Percentiles rank a stretch among this genome's conserved stretches.
Evolutionary conservation across 2,113 vertebrate genomes (phyloP).

Genomic region (Aleadryas rufinucha): DNA sequence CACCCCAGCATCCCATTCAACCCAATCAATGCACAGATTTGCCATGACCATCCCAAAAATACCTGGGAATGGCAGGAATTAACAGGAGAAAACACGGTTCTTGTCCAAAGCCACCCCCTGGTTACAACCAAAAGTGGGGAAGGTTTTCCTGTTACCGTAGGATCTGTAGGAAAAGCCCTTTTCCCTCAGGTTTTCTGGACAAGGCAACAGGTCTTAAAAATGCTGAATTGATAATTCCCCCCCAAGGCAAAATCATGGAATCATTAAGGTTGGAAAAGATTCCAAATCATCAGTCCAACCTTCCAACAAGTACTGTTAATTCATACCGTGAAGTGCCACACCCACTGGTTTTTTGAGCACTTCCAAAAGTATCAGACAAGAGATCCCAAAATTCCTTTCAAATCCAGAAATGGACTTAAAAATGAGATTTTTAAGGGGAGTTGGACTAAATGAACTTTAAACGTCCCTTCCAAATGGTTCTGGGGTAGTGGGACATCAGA

Average conservation of each 20-base stretch:
- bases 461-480: not conserved
- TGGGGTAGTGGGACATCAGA: too few relatives aligned
- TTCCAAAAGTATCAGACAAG: not conserved
- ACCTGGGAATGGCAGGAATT: not conserved
- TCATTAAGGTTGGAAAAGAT: not conserved
- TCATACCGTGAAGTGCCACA: too few relatives aligned
- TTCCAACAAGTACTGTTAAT: accelerated
- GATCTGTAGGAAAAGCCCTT: not conserved
- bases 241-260: not conserved
- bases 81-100: not conserved
- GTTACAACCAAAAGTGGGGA: too few relatives aligned
- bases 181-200: not conserved
- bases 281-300: not conserved
- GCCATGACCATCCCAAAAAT: not conserved
- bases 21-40: too few relatives aligned
- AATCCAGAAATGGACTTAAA: not conserved
- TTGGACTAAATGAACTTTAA: not conserved
- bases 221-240: not conserved
- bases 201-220: not conserved
- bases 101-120: not conserved
- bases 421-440: not conserved
- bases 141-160: not conserved
- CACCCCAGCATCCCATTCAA: not conserved
- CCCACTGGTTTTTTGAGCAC: not conserved
- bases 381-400: not conserved